These are phyloP conservation scores for Taenioides sp. DNA, from an alignment of 2,797 vertebrate species.

Conservation along the genomic window DNA sequence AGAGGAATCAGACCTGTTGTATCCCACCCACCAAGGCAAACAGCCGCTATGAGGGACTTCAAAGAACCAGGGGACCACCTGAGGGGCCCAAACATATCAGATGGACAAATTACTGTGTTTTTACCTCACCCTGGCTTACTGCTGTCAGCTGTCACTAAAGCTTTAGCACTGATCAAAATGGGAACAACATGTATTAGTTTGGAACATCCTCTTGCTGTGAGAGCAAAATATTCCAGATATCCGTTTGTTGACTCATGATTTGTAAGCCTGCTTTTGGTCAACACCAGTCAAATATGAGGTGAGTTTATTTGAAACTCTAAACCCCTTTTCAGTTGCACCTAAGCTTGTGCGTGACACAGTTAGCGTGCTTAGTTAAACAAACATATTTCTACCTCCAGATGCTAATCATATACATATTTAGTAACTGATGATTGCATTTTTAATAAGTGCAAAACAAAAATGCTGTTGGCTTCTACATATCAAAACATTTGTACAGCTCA, in stretches of 20 bases:
- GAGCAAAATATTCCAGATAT: constrained; percentile 61
- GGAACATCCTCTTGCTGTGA: constrained; percentile 33
- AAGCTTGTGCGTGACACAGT: constrained; percentile 50
- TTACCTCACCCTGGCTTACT: constrained; percentile 24
- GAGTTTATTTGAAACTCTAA: constrained; percentile 72
- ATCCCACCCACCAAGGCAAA: constrained; percentile 66
- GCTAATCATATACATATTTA: constrained; percentile 60
- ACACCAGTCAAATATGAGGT: constrained; percentile 75
- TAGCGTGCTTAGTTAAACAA: constrained; percentile 55
- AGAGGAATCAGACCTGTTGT: constrained; percentile 64
- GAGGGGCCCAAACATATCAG: constrained; percentile 44
- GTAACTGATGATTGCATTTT: constrained; percentile 58
- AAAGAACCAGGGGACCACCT: constrained; percentile 50
- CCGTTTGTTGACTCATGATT: constrained; percentile 72
- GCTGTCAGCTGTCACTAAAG: constrained; percentile 21
- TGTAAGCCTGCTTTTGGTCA: constrained; percentile 64
- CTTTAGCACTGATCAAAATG: constrained; percentile 18
- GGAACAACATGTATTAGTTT: constrained; percentile 31
- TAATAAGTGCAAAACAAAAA: constrained; percentile 61
- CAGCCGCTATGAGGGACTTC: constrained; percentile 58
- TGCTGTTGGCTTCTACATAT: constrained; percentile 48
- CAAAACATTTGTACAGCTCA: constrained; percentile 75
- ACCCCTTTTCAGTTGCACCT: constrained; percentile 55
- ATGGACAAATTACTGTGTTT: constrained; percentile 44
- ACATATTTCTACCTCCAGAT: constrained; percentile 62